A percentile compares a stretch with the other conserved stretches of the same genome.
These are phyloP conservation scores for Pangasius krempfi DNA, from an alignment of 2,797 vertebrate genomes.

Conservation along the genomic window DNA sequence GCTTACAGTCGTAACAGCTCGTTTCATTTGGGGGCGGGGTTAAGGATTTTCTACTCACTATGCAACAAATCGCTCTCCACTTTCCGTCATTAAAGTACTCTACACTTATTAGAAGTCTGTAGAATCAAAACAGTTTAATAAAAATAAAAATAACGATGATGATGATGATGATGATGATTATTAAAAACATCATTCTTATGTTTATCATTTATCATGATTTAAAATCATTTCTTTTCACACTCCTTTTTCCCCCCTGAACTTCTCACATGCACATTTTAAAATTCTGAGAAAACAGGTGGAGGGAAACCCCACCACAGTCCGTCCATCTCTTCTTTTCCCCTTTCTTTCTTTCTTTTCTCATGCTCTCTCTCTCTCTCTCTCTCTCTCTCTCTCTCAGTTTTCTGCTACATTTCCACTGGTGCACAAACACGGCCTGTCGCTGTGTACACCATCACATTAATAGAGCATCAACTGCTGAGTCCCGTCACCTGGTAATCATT, in stretches of 20 bases:
- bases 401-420: slow-evolving; percentile 6
- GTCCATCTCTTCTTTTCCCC: slow-evolving; percentile 5
- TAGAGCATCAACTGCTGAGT: slow-evolving; percentile 29
- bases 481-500: slow-evolving; percentile 72
- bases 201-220: not conserved
- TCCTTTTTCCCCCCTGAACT: not conserved
- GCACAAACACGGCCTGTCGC: slow-evolving; percentile 11
- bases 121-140: not conserved
- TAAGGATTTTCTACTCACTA: not conserved
- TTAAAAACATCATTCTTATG: not conserved
- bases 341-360: slow-evolving; percentile 10
- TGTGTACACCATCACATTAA: slow-evolving; percentile 14
- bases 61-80: not conserved
- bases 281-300: not conserved
- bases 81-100: not conserved
- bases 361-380: not conserved
- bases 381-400: not conserved
- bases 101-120: not conserved
- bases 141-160: not conserved
- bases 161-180: not conserved
- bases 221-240: not conserved
- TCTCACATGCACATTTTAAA: not conserved
- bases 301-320: not conserved
- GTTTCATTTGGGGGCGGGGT: not conserved
- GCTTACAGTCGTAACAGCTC: not conserved